Evolutionary conservation across 2,888 invertebrate genomes (phyloP), one percentile per base, ranked within the genome.

Genomic region (Scaptomyza cyrtandrae): DNA sequence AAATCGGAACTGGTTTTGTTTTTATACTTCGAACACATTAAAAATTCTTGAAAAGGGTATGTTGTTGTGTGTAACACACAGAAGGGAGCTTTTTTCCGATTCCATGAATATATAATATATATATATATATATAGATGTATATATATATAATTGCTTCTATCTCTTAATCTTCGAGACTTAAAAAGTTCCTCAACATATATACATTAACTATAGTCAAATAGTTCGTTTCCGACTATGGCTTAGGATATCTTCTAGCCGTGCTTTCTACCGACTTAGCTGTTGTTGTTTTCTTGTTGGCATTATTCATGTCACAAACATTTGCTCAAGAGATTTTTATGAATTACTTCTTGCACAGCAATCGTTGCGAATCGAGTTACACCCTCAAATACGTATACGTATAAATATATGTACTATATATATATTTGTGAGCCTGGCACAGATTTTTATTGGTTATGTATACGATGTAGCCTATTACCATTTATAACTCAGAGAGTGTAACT

Each of bases 271-370:
- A 31, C 16, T 33, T 29, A 29, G 5, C 5, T 31, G 31, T 10
- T 33, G 9, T 33, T 13, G 11, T 13, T 13, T 31, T 13, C 16
- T 14, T 24, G 10, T 11, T 27, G 31, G 44, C 65, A 63, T 71
- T 71, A 65, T 75, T 80, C 78, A 80, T 84, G 81, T 78, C 79
- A 69, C 83, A 73, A 80, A 74, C 84, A 84, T 84, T 86, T 84
- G 84, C 67, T 83, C 73, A 80, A 83, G 80, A 83, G 80, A 88
- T 75, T 86, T 88, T 86, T 88, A 83, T 86, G 88, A 88, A 86
- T 84, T 80, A 86, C 75, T 68, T 41, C 41, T 16, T 16, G 41
- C 59, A 44, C 71, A 39, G 57, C 65, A 71, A 60, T 49, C 53
- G 58, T 54, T 57, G 59, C 72, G 66, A 73, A 58, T 66, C 19